These are phyloP conservation scores for Drosophila ficusphila DNA, from an alignment of 1,140 invertebrate genomes.

Conservation along the genomic window DNA sequence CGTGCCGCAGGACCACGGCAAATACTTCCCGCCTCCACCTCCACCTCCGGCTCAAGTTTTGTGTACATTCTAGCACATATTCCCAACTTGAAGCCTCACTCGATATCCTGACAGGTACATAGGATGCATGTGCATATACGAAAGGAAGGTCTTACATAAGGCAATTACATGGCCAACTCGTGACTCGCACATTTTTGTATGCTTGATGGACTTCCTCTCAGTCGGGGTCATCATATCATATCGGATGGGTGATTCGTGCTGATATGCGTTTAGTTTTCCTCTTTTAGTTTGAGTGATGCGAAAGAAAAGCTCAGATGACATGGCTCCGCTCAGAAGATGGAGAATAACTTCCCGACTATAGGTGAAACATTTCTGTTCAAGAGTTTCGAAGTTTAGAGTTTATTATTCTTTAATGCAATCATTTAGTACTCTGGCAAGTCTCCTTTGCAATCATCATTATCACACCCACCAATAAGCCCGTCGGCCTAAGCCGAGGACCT, in stretches of 20 bases:
- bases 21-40: slow-evolving; percentile 45
- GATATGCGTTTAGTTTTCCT: slow-evolving; percentile 15
- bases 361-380: too few species aligned
- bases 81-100: slow-evolving; percentile 36
- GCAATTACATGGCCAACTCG: slow-evolving; percentile 17
- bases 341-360: too few species aligned
- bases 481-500: not conserved
- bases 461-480: slow-evolving; percentile 4
- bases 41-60: slow-evolving; percentile 50
- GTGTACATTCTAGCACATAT: slow-evolving; percentile 75
- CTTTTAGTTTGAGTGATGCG: not conserved
- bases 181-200: slow-evolving; percentile 23
- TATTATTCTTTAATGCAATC: too few species aligned
- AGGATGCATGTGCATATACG: not conserved
- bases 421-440: too few species aligned
- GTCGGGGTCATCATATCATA: slow-evolving; percentile 2
- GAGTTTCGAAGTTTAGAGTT: too few species aligned
- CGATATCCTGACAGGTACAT: slow-evolving; percentile 41
- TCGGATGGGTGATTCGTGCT: slow-evolving; percentile 8
- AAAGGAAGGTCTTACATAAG: slow-evolving; percentile 2
- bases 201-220: not conserved
- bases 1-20: slow-evolving; percentile 64
- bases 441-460: not conserved
- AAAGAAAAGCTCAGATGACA: not conserved
- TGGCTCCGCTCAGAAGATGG: too few species aligned